Conservation (phyloP, 2,113 vertebrate species). For the mouse (Mus musculus) region DNA sequence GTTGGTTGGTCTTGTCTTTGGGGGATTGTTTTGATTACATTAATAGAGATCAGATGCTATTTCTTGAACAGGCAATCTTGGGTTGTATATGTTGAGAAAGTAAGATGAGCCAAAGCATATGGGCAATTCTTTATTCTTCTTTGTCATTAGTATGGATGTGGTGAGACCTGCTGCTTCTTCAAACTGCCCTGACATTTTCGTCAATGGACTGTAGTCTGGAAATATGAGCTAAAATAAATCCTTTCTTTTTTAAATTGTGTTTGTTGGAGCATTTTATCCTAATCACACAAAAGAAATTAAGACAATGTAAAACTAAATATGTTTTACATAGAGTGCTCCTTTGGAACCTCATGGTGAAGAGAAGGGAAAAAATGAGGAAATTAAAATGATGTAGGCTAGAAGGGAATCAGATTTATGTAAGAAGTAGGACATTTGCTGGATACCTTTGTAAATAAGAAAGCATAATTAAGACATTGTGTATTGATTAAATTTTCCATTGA, state of each 20-base stretch:
- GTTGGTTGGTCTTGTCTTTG: neutral
- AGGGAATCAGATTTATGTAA: neutral
- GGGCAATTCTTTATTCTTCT: neutral
- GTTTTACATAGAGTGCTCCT: neutral
- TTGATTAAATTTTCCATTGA: neutral
- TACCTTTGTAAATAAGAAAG: neutral
- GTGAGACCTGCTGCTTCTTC: too few species aligned
- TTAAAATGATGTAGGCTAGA: neutral
- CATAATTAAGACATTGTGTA: neutral
- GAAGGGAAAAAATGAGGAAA: neutral
- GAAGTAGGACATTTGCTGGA: neutral
- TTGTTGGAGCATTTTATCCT: neutral
- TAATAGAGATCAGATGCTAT: neutral
- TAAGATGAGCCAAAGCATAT: neutral
- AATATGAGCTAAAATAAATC: neutral
- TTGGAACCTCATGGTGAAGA: neutral
- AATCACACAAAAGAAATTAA: neutral
- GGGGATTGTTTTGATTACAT: too few species aligned
- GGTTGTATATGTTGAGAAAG: neutral
- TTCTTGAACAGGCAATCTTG: neutral
- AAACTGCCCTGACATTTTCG: neutral
- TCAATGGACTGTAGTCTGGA: neutral
- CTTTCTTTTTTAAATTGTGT: neutral
- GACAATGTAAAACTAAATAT: neutral
- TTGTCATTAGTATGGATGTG: neutral